phyloP scores from a whole-genome alignment of 2,113 vertebrate species.

The Nanorana parkeri region DNA sequence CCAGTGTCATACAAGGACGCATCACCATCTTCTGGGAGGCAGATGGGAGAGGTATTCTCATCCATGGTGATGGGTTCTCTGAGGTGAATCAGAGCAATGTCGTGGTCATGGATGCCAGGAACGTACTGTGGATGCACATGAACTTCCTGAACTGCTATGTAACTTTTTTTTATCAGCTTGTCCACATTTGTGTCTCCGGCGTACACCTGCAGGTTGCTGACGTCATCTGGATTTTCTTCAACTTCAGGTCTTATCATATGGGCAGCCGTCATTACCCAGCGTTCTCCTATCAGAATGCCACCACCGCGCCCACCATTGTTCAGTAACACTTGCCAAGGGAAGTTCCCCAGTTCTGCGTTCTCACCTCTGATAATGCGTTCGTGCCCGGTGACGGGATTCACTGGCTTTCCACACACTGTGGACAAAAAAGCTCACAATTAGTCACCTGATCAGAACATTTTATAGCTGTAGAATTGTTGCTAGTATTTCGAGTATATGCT shows the following conservation, averaged over 20 bases:
- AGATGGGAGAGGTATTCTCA: constrained; percentile 79
- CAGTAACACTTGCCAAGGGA: constrained; percentile 88
- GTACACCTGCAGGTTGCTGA: constrained; percentile 63
- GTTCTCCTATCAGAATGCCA: constrained; percentile 84
- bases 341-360: constrained; percentile 70
- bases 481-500: too few relatives aligned
- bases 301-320: constrained; percentile 68
- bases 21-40: constrained; percentile 76
- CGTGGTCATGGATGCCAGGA: constrained; percentile 72
- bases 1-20: constrained; percentile 43
- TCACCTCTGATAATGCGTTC: constrained; percentile 78
- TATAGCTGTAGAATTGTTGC: too few relatives aligned
- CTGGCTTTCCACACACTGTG: constrained; percentile 83
- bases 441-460: neutral
- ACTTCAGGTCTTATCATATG: constrained; percentile 74
- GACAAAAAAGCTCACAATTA: constrained; percentile 47
- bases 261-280: constrained; percentile 90
- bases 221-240: constrained; percentile 21
- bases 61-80: constrained; percentile 74
- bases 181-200: constrained; percentile 61
- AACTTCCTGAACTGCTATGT: constrained; percentile 69
- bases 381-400: constrained; percentile 53
- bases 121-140: constrained; percentile 81
- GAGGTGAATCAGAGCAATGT: constrained; percentile 88
- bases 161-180: constrained; percentile 54